Conservation (phyloP, 2,113 vertebrate genomes). For the Pteropus alecto region DNA sequence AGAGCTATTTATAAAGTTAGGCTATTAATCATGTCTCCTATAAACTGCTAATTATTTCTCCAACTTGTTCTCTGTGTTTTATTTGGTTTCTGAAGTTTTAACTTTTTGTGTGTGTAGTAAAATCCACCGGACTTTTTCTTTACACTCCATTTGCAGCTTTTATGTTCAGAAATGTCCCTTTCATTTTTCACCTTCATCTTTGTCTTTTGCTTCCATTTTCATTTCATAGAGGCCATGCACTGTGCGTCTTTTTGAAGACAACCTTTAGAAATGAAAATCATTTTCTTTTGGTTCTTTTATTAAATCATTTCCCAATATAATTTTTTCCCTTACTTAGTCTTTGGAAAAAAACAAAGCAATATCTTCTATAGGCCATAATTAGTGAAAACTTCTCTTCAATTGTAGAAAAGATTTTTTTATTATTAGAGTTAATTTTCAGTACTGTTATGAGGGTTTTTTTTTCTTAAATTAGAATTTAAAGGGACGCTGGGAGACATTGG, state of each 20-base stretch:
- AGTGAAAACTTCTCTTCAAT: background rate
- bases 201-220: constrained; percentile 7
- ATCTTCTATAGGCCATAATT: background rate
- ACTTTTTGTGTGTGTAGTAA: background rate
- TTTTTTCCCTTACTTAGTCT: background rate
- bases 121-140: background rate
- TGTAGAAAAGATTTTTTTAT: background rate
- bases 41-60: background rate
- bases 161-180: constrained; percentile 11
- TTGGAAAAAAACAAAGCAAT: background rate
- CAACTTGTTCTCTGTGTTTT: background rate
- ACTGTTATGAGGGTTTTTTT: background rate
- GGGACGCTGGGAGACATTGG: background rate
- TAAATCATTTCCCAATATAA: background rate
- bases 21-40: background rate
- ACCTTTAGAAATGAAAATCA: constrained; percentile 48
- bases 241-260: constrained; percentile 33
- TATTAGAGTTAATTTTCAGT: background rate
- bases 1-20: background rate
- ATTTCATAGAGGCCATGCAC: background rate
- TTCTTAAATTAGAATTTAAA: background rate
- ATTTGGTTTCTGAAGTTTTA: constrained; percentile 20
- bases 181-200: constrained; percentile 9
- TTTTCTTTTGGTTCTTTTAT: constrained; percentile 6
- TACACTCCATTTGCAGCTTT: background rate